Evolutionary conservation across 1,140 invertebrate genomes (phyloP).

Genomic region (Latrodectus geometricus): DNA sequence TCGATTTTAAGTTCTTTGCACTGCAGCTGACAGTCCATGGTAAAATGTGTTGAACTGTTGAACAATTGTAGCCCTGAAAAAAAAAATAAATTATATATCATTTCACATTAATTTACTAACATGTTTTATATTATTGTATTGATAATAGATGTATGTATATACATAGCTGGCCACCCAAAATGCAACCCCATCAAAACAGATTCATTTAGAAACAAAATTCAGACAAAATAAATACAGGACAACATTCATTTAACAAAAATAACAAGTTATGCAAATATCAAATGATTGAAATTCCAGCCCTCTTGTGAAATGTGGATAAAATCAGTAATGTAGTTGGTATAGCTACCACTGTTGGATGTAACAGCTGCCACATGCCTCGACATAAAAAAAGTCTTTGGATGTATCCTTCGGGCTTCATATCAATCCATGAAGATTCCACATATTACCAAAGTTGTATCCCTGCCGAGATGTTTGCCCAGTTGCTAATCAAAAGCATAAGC

Average conservation of each 20-base stretch:
- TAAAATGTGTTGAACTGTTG: conserved; percentile 62
- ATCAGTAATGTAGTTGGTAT: too few species aligned
- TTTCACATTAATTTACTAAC: background rate
- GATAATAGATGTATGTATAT: background rate
- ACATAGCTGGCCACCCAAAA: background rate
- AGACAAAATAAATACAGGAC: background rate
- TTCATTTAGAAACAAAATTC: too few species aligned
- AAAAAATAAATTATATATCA: background rate
- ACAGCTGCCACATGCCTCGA: too few species aligned
- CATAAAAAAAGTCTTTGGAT: too few species aligned
- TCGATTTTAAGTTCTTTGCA: background rate
- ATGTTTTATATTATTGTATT: background rate
- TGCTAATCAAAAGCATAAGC: too few species aligned
- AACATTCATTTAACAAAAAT: background rate
- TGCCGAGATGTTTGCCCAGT: too few species aligned
- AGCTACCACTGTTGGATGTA: too few species aligned
- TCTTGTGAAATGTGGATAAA: background rate
- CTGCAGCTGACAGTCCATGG: conserved; percentile 17
- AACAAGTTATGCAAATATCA: background rate
- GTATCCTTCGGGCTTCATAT: too few species aligned
- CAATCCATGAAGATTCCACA: too few species aligned
- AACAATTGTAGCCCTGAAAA: conserved; percentile 63
- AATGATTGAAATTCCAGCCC: background rate
- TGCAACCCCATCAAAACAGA: too few species aligned
- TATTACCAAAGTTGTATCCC: too few species aligned